Evolutionary conservation across 2,113 vertebrate species (phyloP).

Genomic region (Oxyruncus cristatus): DNA sequence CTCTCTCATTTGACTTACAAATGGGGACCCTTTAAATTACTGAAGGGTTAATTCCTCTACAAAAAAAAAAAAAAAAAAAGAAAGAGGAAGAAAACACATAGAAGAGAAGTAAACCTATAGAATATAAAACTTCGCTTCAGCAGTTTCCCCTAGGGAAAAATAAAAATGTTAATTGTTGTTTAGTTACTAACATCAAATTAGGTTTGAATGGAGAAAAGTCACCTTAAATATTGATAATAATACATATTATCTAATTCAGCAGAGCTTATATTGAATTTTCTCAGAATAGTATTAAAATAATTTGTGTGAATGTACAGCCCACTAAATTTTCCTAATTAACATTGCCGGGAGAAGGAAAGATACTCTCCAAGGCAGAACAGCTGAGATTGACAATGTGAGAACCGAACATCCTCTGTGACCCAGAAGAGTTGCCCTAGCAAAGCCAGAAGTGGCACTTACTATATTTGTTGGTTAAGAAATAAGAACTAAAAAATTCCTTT

Average conservation of each 20-base stretch:
- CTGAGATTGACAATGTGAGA: neutral
- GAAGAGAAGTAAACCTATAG: neutral
- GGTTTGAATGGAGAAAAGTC: neutral
- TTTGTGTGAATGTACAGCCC: neutral
- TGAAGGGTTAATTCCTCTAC: neutral
- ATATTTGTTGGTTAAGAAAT: neutral
- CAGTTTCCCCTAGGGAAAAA: neutral
- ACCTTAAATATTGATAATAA: neutral
- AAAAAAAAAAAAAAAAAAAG: neutral
- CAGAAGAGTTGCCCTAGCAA: neutral
- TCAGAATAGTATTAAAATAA: neutral
- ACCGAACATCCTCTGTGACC: neutral
- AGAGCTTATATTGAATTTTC: neutral
- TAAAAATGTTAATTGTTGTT: neutral
- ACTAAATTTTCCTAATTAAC: neutral
- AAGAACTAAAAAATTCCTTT: neutral
- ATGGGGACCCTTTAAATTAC: neutral
- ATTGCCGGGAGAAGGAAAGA: neutral
- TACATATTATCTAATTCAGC: neutral
- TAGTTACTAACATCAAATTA: constrained; percentile 2
- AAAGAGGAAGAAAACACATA: neutral
- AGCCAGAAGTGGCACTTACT: neutral
- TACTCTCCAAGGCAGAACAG: neutral
- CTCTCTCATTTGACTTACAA: neutral
- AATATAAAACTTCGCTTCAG: neutral